Evolutionary conservation across 2,113 vertebrate genomes (phyloP), one percentile per base, ranked within the genome.

Genomic region (Macrotus californicus): DNA sequence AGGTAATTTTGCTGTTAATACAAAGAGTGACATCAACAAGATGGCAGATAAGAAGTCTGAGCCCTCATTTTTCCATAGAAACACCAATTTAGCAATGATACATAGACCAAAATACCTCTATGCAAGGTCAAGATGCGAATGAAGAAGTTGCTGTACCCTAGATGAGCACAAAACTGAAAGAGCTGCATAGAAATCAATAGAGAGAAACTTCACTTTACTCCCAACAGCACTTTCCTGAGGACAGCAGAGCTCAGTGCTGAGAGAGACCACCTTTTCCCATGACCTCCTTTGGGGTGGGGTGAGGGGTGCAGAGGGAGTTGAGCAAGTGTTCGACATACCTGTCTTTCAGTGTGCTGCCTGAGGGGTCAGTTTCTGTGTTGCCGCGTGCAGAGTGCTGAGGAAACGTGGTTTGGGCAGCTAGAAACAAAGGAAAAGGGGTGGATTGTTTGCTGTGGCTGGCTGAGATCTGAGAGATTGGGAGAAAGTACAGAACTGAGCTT

Each of bases 1-100:
- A 87, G 41, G 41, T 61, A 22, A 48, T 82, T 90, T 93, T 77
- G 54, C 31, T 59, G 7, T 46, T 82, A 73, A 52, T 70, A 70
- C 6, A 41, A 34, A 21, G 19, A 69, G 5, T 83, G 56, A 48
- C n/a, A 6, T 69, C 66, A 88, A 77, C 39, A 34, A 76, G 48
- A 77, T 69, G 29, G 24, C 26, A 83, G 76, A 67, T 39, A 66
- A n/a, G 56, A 89, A 50, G 43, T 64, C 43, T 36, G 43, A 77
- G 72, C 34, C 31, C 2, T 89, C 56, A 39, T 77, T 64, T 26
- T 16, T 24, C 72, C 10, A 76, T 11, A 66, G 56, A 48, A 77
- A 50, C 12, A 77, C 72, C 34, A 89, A 48, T 19, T 76, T 39
- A 89, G 11, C 18, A 61, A 77, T 66, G 9, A 66, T 31, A 50